Conservation (phyloP, 2,888 invertebrate genomes). For the Plebejus melissa region DNA sequence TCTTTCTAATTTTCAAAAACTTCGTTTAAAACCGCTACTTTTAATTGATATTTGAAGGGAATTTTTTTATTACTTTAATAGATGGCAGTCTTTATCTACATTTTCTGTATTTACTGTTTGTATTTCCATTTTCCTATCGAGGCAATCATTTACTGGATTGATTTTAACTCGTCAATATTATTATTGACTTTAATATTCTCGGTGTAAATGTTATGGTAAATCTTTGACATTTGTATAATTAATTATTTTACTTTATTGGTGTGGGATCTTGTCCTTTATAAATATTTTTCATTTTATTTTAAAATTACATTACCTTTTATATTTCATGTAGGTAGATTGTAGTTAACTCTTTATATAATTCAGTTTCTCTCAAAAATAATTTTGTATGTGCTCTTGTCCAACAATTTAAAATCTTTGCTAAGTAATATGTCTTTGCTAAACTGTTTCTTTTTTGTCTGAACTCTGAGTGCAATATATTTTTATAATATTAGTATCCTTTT, state of each 20-base stretch:
- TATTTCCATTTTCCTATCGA: background rate
- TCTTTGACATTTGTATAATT: background rate
- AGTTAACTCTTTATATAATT: background rate
- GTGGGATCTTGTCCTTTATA: background rate
- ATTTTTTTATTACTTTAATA: no score
- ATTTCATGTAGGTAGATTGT: background rate
- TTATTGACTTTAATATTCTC: background rate
- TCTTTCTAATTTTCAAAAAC: no score
- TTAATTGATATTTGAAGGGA: background rate
- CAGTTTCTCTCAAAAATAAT: no score
- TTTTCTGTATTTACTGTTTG: background rate
- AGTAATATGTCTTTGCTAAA: no score
- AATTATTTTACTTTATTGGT: background rate
- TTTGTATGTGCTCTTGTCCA: no score
- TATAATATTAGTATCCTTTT: no score
- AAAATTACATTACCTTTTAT: no score
- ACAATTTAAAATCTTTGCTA: no score
- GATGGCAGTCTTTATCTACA: background rate
- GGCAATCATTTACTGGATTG: background rate
- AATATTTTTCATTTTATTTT: background rate
- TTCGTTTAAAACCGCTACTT: background rate
- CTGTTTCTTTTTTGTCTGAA: no score
- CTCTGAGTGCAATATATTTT: no score
- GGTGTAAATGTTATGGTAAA: background rate
- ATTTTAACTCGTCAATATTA: background rate